A percentile compares a stretch with the other conserved stretches of the same genome.
phyloP scores from a whole-genome alignment of 2,888 invertebrate species.

The Adelphocoris suturalis region DNA sequence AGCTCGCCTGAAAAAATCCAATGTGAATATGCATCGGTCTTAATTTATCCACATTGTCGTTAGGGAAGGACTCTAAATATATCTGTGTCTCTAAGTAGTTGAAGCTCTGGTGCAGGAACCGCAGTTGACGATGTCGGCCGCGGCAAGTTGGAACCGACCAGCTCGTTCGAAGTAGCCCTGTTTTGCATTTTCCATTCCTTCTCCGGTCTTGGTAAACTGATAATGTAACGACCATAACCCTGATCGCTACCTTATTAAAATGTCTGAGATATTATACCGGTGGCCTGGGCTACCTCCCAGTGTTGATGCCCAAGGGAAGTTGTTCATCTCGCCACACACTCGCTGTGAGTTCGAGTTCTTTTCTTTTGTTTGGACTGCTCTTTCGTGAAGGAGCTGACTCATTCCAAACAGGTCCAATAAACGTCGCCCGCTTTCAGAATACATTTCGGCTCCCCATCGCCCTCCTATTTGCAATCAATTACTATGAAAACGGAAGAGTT shows the following conservation, averaged over 20 bases:
- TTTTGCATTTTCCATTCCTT: slow-evolving; percentile 58
- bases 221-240: slow-evolving; percentile 62
- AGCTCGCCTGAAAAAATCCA: neutral
- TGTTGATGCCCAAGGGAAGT: slow-evolving; percentile 15
- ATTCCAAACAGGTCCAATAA: slow-evolving; percentile 63
- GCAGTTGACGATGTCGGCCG: neutral
- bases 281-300: slow-evolving; percentile 33
- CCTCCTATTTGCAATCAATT: slow-evolving; percentile 51
- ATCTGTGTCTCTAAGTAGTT: slow-evolving; percentile 45
- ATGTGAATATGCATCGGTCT: neutral
- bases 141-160: neutral
- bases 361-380: slow-evolving; percentile 56
- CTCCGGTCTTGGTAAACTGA: slow-evolving; percentile 29
- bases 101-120: slow-evolving; percentile 18
- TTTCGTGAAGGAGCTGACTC: slow-evolving; percentile 57
- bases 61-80: neutral
- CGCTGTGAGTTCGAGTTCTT: slow-evolving; percentile 18
- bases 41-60: neutral
- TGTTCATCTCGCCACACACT: slow-evolving; percentile 34
- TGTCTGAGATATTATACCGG: slow-evolving; percentile 51
- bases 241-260: slow-evolving; percentile 65
- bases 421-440: slow-evolving; percentile 62
- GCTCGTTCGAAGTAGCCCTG: slow-evolving; percentile 44
- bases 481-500: slow-evolving; percentile 2
- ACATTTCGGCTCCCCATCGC: slow-evolving; percentile 52